Base-by-base conservation (phyloP, 2,888 invertebrate species). In the Chloroclysta siterata region DNA sequence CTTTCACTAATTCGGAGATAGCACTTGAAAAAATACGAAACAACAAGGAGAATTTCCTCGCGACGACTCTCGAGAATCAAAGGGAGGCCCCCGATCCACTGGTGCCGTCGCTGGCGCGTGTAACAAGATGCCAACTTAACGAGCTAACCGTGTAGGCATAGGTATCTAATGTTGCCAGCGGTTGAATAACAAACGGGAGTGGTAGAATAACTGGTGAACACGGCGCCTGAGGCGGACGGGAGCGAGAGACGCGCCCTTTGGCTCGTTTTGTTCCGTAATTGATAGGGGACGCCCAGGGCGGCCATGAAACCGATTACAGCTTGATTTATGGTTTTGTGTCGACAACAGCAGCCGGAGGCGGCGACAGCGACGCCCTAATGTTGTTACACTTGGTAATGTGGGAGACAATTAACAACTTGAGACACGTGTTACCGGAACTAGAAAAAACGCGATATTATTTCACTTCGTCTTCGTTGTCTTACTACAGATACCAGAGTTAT, bases 121-220 rank as follows among this genome's bases (percentile, higher is more conserved):
- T 81, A 83, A 85, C 85, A 80, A 84, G 84, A 82, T 79, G 81
- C 79, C 80, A 77, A 77, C 79, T 73, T 87, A 89, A 88, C 86
- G 83, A 88, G 84, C 83, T 77, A 82, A 83, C 84, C 80, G 78
- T 77, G 64, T 63, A 79, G 76, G 78, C 78, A 77, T 62, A 79
- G 77, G 77, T 78, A 78, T 81, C 83, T 72, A 76, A 73, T 82
- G 82, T 82, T 82, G 81, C 77, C 78, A 39, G 77, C 72, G 77
- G 74, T 74, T 72, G 53, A 69, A 69, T 67, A 68, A 70, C 70
- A 68, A 67, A 66, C 59, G 60, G 57, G 63, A 64, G 66, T 53
- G 68, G 68, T 65, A 68, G 60, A 61, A 70, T 63, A 56, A 65
- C 65, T 54, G 57, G 58, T 64, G 59, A 65, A 67, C 65, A 71